Evolutionary conservation across 2,888 invertebrate species (phyloP).

Genomic region (Erebia aethiops): DNA sequence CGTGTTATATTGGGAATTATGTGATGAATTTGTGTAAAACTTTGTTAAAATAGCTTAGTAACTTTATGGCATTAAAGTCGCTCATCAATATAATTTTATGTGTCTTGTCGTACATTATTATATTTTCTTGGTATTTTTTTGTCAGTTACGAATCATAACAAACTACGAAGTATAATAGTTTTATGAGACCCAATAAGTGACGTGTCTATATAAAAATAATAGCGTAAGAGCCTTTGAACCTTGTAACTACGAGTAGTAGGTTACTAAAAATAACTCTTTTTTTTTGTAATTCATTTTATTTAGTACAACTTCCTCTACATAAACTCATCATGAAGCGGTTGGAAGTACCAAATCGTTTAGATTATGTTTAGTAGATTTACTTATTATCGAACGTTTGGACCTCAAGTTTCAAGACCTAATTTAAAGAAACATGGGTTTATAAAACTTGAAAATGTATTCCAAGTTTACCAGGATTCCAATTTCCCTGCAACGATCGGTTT

Average conservation of each 20-base stretch:
- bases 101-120: background rate
- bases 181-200: too few relatives aligned
- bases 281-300: too few relatives aligned
- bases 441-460: too few relatives aligned
- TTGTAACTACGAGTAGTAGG: too few relatives aligned
- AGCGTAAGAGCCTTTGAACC: too few relatives aligned
- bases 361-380: background rate
- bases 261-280: too few relatives aligned
- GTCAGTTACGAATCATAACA: too few relatives aligned
- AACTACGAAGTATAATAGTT: too few relatives aligned
- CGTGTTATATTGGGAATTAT: background rate
- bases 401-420: background rate
- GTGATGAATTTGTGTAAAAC: background rate
- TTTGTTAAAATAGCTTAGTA: background rate
- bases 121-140: background rate
- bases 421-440: background rate
- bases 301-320: too few relatives aligned
- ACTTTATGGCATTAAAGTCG: background rate
- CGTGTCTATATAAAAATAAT: too few relatives aligned
- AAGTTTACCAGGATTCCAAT: background rate
- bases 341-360: too few relatives aligned
- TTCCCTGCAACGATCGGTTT: background rate
- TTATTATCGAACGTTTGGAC: background rate
- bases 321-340: too few relatives aligned
- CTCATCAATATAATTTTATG: background rate